A percentile compares a stretch with the other conserved stretches of the same genome.
Conservation (phyloP, 2,113 vertebrate genomes). For the Pterocles orientalis region DNA sequence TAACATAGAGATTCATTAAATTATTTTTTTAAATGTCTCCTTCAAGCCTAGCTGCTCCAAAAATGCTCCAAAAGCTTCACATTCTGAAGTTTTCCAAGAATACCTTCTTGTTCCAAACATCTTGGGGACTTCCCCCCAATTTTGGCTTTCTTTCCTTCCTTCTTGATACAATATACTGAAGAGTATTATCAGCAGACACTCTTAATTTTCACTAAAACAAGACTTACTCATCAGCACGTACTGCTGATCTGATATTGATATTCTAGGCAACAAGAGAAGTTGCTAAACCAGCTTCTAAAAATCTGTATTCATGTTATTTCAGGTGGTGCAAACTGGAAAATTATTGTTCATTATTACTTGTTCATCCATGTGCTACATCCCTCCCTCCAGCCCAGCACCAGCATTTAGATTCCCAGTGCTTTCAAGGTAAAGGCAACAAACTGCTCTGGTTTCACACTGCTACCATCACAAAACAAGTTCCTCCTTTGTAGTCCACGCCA, state of each 20-base stretch:
- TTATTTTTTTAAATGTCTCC: background rate
- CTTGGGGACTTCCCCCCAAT: accelerated
- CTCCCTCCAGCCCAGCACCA: background rate
- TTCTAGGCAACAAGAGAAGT: background rate
- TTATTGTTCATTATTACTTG: background rate
- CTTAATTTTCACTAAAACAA: background rate
- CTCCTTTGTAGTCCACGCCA: background rate
- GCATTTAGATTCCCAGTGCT: background rate
- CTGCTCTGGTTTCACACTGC: background rate
- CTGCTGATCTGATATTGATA: background rate
- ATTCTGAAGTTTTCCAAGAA: background rate
- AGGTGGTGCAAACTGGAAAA: background rate
- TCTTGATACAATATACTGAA: background rate
- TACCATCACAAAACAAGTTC: background rate
- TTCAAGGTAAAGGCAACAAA: background rate
- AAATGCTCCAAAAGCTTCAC: background rate
- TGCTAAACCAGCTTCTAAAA: background rate
- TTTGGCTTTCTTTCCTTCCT: background rate
- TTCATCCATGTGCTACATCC: accelerated
- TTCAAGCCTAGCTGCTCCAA: background rate
- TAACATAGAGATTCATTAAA: background rate
- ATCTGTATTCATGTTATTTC: background rate
- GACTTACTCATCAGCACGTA: background rate
- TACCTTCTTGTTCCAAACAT: background rate
- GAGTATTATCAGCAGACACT: background rate